These are phyloP conservation scores for Parelbella ahira DNA, from an alignment of 2,888 invertebrate species.

Conservation along the genomic window DNA sequence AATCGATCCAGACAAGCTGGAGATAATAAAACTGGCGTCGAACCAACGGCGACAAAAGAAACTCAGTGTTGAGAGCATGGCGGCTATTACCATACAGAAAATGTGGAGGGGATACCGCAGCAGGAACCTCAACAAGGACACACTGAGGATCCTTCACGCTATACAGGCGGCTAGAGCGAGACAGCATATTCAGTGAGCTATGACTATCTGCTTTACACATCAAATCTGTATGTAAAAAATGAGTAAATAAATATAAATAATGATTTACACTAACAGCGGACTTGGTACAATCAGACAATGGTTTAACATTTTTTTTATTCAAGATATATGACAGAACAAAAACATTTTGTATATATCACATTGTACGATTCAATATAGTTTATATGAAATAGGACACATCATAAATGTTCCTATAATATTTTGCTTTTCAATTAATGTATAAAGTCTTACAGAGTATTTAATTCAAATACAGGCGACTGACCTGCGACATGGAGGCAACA, in stretches of 20 bases:
- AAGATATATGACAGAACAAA: too few species aligned
- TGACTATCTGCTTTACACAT: background rate
- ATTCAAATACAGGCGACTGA: slow-evolving; percentile 82
- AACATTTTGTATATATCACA: too few species aligned
- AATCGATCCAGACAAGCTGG: slow-evolving; percentile 56
- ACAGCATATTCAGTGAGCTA: slow-evolving; percentile 89
- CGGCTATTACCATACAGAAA: slow-evolving; percentile 91
- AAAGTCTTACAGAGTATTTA: too few species aligned
- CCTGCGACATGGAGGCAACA: slow-evolving; percentile 91
- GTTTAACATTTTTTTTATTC: too few species aligned
- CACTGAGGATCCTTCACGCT: slow-evolving; percentile 82
- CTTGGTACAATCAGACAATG: too few species aligned
- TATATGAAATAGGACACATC: too few species aligned
- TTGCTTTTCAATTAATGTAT: too few species aligned
- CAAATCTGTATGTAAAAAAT: too few species aligned
- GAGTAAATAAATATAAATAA: too few species aligned
- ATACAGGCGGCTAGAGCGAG: slow-evolving; percentile 89
- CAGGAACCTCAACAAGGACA: slow-evolving; percentile 85
- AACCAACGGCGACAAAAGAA: slow-evolving; percentile 68
- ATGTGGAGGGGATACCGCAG: slow-evolving; percentile 92
- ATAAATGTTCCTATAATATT: too few species aligned
- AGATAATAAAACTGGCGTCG: slow-evolving; percentile 60
- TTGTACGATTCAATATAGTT: too few species aligned
- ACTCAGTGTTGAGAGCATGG: slow-evolving; percentile 61
- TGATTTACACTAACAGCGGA: too few species aligned